These are phyloP conservation scores for Melipona quadrifasciata DNA, from an alignment of 1,140 invertebrate genomes.

Conservation along the genomic window DNA sequence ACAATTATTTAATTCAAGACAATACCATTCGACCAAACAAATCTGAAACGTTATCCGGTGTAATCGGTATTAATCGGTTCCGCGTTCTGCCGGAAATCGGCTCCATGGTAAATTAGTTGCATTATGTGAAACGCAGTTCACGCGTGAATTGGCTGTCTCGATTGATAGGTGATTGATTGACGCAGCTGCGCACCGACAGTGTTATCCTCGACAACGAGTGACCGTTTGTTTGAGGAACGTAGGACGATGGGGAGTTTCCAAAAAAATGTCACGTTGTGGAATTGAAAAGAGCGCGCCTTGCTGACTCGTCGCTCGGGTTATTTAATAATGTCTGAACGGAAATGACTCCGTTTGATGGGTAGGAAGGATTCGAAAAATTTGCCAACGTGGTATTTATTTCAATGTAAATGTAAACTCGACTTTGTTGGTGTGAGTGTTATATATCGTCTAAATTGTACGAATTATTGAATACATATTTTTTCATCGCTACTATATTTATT, in stretches of 20 bases:
- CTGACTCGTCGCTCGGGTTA: background rate
- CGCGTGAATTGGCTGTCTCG: background rate
- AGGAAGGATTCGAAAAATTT: background rate
- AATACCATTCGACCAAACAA: background rate
- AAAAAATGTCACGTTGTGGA: background rate
- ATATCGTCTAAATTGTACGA: background rate
- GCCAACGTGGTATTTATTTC: background rate
- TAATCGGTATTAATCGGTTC: background rate
- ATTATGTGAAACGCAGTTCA: constrained; percentile 21
- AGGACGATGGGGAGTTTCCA: background rate
- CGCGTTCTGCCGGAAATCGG: background rate
- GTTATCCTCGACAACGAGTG: background rate
- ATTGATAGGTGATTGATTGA: constrained; percentile 31
- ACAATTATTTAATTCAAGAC: background rate
- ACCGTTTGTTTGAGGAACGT: background rate
- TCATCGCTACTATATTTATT: no score
- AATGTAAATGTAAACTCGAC: background rate
- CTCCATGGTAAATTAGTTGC: constrained; percentile 9
- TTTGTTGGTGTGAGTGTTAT: background rate
- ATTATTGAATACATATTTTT: no score
- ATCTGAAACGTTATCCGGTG: background rate
- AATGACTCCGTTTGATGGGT: no score
- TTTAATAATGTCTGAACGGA: background rate
- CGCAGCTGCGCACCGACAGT: background rate
- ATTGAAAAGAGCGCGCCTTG: background rate